Evolutionary conservation across 1,140 invertebrate species (phyloP).

Genomic region (Liolophura sinensis): DNA sequence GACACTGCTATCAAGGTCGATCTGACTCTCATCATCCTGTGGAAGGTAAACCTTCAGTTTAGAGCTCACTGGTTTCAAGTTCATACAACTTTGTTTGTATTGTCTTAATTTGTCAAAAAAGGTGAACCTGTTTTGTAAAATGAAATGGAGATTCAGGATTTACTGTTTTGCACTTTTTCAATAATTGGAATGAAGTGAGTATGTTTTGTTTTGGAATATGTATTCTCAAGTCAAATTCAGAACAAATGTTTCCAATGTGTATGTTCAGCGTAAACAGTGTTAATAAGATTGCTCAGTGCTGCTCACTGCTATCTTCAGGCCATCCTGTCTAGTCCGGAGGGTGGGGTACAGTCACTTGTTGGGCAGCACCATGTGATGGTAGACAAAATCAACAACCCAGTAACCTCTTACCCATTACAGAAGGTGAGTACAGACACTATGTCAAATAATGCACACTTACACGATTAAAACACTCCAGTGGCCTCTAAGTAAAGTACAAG

Average conservation of each 20-base stretch:
- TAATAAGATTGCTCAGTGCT: background rate
- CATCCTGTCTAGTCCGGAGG: constrained; percentile 12
- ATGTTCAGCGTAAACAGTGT: background rate
- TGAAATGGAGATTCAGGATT: too few species aligned
- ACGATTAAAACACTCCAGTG: background rate
- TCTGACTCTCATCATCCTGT: constrained; percentile 49
- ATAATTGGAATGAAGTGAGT: too few species aligned
- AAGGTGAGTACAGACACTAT: constrained; percentile 29
- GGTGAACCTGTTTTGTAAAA: too few species aligned
- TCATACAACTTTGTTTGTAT: constrained; percentile 3
- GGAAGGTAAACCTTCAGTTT: constrained; percentile 41
- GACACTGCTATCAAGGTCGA: constrained; percentile 44
- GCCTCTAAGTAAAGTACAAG: background rate
- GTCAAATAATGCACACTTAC: background rate
- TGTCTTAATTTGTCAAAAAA: too few species aligned
- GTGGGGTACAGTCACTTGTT: constrained; percentile 41
- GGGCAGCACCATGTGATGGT: constrained; percentile 54
- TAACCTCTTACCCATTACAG: constrained; percentile 44
- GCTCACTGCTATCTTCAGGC: background rate
- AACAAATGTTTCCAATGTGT: too few species aligned
- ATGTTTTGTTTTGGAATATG: too few species aligned
- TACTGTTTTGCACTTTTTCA: too few species aligned
- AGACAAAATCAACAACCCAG: constrained; percentile 42
- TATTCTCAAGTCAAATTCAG: too few species aligned
- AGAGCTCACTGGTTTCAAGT: background rate